Evolutionary conservation across 2,888 invertebrate species (phyloP), one percentile per base, ranked within the genome.

Genomic region (Drosophila austrosaltans): DNA sequence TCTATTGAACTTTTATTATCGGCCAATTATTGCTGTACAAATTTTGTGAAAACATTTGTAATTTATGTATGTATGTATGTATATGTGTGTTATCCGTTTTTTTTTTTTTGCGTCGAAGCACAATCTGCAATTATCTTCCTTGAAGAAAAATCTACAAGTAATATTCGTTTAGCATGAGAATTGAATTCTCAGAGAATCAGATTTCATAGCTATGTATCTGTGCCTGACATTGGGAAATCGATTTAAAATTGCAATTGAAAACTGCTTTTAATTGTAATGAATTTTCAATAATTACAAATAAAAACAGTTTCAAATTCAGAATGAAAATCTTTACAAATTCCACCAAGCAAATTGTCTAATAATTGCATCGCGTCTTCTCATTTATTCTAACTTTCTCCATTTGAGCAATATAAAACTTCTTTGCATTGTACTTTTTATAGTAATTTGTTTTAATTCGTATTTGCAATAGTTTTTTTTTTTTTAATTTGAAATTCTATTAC

Each of bases 401-500:
- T 20, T 12, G 20, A 66, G 62, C 64, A 69, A 70, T 66, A 66
- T 70, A 25, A 44, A 40, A 63, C 56, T 36, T 5, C 3, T 22
- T 20, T 63, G 22, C 16, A 40, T 40, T 22, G 8, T 36, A 28
- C 22, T 42, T n/a, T 3, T 30, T 8, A 30, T 53, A 39, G 30
- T 39, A 22, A 53, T 56, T 28, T 20, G 36, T 54, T 56, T 12
- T 16, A 53, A 61, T 42, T 7, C 5, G 7, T 32, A 22, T 64
- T 63, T 44, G 64, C 53, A 61, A 69, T 75, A 44, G 58, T 65
- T 74, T 74, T n/a, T 22, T 68, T 16, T 22, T 48, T 8, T 82
- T 79, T 79, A 82, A 84, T 82, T 87, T 73, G 66, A 87, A 79
- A 74, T 87, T 82, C 82, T 82, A 82, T 77, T 85, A 78, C 80